phyloP scores from a whole-genome alignment of 2,888 invertebrate genomes.

The Phytoseiulus persimilis region DNA sequence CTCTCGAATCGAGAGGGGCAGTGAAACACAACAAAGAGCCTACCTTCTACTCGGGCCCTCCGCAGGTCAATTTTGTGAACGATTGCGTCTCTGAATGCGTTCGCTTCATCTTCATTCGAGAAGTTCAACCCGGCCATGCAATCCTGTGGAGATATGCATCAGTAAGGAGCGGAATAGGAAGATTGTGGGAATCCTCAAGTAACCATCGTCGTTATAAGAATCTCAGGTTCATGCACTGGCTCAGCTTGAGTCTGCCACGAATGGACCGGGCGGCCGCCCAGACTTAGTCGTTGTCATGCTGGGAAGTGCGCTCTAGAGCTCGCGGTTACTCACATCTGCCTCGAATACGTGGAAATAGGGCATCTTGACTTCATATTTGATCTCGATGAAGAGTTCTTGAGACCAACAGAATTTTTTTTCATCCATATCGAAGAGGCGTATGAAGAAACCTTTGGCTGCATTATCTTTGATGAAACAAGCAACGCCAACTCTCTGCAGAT shows the following conservation, averaged over 20 bases:
- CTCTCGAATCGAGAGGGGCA: too few species aligned
- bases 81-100: conserved; percentile 20
- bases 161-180: too few species aligned
- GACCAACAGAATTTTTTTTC: background rate
- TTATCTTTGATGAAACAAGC: conserved; percentile 25
- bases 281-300: too few species aligned
- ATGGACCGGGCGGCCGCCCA: too few species aligned
- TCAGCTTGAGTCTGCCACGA: too few species aligned
- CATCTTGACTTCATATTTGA: conserved; percentile 26
- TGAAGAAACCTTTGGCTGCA: conserved; percentile 11
- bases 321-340: conserved; percentile 22
- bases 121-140: conserved; percentile 33
- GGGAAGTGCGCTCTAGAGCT: too few species aligned
- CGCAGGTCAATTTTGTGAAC: conserved; percentile 25
- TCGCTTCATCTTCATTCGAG: conserved; percentile 29
- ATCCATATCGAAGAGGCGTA: conserved; percentile 22
- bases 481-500: conserved; percentile 20
- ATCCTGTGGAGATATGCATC: background rate
- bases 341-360: conserved; percentile 22
- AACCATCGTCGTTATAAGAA: too few species aligned
- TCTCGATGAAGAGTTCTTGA: conserved; percentile 5
- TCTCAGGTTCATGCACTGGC: too few species aligned
- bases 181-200: too few species aligned
- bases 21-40: background rate
- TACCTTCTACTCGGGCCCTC: background rate